Evolutionary conservation across 2,113 vertebrate genomes (phyloP).

Genomic region (Neofelis nebulosa): DNA sequence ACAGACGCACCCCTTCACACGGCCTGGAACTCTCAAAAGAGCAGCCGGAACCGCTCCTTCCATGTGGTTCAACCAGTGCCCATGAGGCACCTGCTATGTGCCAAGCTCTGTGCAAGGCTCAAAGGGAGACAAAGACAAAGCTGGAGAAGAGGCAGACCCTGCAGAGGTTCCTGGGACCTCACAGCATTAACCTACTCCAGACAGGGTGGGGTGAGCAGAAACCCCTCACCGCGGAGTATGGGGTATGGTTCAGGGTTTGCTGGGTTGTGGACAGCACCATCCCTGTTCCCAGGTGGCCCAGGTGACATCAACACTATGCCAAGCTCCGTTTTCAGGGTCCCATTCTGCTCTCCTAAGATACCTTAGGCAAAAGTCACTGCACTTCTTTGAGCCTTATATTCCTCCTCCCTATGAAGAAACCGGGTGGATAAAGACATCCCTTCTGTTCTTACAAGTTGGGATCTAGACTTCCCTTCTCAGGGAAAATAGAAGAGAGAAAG

Average conservation of each 20-base stretch:
- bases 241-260: neutral
- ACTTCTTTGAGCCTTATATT: neutral
- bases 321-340: neutral
- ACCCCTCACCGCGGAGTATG: neutral
- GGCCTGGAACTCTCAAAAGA: neutral
- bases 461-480: neutral
- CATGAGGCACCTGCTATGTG: neutral
- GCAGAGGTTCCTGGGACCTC: neutral
- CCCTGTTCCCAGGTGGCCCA: neutral
- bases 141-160: neutral
- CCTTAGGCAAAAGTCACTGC: neutral
- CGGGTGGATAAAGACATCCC: neutral
- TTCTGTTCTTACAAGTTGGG: neutral
- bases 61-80: neutral
- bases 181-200: neutral
- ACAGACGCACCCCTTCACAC: neutral
- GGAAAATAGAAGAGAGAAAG: neutral
- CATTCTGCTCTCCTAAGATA: neutral
- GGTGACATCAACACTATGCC: neutral
- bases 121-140: neutral
- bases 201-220: neutral
- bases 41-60: neutral
- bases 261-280: neutral
- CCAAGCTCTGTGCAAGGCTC: neutral
- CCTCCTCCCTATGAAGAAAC: neutral